phyloP scores from a whole-genome alignment of 2,888 invertebrate genomes.

The Patella ulyssiponensis region DNA sequence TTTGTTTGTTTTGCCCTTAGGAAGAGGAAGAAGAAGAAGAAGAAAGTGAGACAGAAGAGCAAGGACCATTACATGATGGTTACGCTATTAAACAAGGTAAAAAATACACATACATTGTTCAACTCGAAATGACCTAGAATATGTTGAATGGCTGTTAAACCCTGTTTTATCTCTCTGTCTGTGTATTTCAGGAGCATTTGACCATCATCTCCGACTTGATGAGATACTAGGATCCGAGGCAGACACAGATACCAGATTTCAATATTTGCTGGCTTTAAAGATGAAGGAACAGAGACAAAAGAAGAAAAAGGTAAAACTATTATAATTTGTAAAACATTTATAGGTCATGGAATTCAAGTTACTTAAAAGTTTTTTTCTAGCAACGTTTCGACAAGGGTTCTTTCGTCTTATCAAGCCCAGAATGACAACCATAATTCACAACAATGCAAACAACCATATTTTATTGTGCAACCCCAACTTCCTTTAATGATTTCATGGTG shows the following conservation, averaged over 20 bases:
- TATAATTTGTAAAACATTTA: too few species aligned
- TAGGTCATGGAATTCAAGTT: too few species aligned
- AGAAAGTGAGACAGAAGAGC: conserved; percentile 38
- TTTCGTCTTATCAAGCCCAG: too few species aligned
- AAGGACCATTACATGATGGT: conserved; percentile 55
- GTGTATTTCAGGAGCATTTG: conserved; percentile 54
- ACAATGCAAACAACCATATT: too few species aligned
- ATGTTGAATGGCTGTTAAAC: too few species aligned
- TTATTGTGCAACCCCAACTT: too few species aligned
- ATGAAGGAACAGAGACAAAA: conserved; percentile 52
- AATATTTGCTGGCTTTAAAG: conserved; percentile 58
- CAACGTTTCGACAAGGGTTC: too few species aligned
- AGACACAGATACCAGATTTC: conserved; percentile 59
- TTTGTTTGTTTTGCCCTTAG: background rate
- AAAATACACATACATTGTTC: too few species aligned
- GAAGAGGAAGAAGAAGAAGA: conserved; percentile 35
- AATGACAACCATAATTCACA: too few species aligned
- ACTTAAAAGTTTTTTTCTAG: too few species aligned
- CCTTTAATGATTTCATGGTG: too few species aligned
- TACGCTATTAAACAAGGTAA: conserved; percentile 62
- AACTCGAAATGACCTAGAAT: too few species aligned
- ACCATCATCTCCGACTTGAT: conserved; percentile 57
- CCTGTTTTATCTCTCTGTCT: background rate
- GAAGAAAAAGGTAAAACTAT: conserved; percentile 32
- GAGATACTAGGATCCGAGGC: conserved; percentile 52